A percentile compares a stretch with the other conserved stretches of the same genome.
These are phyloP conservation scores for Trichacis sp. DNA, from an alignment of 2,888 invertebrate genomes.

Conservation along the genomic window DNA sequence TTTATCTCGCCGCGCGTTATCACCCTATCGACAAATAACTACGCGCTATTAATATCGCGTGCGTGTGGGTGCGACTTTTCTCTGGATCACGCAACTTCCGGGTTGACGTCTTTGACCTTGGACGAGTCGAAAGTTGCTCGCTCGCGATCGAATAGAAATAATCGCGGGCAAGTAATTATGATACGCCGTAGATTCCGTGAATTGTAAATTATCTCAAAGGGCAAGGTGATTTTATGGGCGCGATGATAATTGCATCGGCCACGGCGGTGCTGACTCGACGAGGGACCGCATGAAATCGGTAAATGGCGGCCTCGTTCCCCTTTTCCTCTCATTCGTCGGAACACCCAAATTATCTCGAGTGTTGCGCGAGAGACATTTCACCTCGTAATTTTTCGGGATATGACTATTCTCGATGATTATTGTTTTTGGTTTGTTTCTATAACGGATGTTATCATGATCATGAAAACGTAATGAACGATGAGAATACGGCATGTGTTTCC, in stretches of 20 bases:
- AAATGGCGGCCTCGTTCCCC: conserved; percentile 27
- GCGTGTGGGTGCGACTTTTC: not conserved
- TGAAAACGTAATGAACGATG: too few species aligned
- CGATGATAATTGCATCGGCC: conserved; percentile 37
- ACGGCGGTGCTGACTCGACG: conserved; percentile 41
- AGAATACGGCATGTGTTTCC: too few species aligned
- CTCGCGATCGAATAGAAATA: too few species aligned
- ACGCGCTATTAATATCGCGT: not conserved
- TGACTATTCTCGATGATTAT: too few species aligned
- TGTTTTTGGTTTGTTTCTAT: too few species aligned
- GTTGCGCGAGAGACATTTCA: not conserved
- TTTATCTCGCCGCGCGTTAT: not conserved
- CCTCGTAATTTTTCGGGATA: too few species aligned
- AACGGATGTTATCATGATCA: too few species aligned
- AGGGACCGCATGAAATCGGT: conserved; percentile 41
- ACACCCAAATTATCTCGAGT: conserved; percentile 28
- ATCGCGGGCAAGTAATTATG: too few species aligned
- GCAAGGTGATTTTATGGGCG: too few species aligned
- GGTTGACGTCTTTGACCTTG: not conserved
- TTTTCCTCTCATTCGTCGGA: conserved; percentile 26
- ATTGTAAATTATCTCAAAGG: too few species aligned
- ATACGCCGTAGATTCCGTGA: too few species aligned
- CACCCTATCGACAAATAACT: conserved; percentile 1
- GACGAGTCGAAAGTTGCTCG: not conserved
- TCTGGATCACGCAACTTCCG: too few species aligned